Base-by-base conservation (phyloP, 2,113 vertebrate species). In the Anser brachyrhynchus region DNA sequence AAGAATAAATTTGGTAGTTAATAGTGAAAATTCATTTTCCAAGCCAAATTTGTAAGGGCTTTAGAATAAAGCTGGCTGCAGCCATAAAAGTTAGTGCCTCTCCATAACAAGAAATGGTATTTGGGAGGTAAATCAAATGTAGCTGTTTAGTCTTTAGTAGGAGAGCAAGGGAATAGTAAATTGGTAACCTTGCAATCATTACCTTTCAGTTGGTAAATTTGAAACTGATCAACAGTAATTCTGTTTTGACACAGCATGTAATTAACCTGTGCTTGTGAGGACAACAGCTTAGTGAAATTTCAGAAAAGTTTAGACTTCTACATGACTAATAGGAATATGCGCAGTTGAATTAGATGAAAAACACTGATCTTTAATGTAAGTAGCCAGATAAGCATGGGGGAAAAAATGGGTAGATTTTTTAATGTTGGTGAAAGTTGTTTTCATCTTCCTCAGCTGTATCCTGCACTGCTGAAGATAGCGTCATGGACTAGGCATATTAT, bases 281-380 rank as follows among this genome's bases (percentile, higher is more conserved):
- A 64, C 55, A 92, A 69, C 39, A 87, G 11, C n/a, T 81, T n/a
- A 78, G 52, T 83, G 64, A 84, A 51, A 80, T 79, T 96, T 92
- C 66, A 46, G 71, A 70, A 76, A 9, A 37, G 21, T 66, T 87
- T 87, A 44, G 73, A 62, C 20, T 90, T 92, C 15, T 29, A 15
- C 55, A 5, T 84, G 61, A 72, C 12, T 73, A 73, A 72, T 41
- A 90, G n/a, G 9, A 93, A 61, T 25, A 61, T 3, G 2, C 37
- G 54, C 16, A 65, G 22, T 37, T 72, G 59, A 85, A 80, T 64
- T 66, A 62, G 74, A 58, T 85, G 10, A 49, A 93, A 89, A 78
- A 2, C 5, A 3, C 10, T 78, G 25, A 62, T 66, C 31, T 61
- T 55, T 41, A 73, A 82, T 54, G 49, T 92, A 73, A 94, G 66